phyloP scores from a whole-genome alignment of 2,797 vertebrate genomes.

The Odontamblyopus lacepedii region DNA sequence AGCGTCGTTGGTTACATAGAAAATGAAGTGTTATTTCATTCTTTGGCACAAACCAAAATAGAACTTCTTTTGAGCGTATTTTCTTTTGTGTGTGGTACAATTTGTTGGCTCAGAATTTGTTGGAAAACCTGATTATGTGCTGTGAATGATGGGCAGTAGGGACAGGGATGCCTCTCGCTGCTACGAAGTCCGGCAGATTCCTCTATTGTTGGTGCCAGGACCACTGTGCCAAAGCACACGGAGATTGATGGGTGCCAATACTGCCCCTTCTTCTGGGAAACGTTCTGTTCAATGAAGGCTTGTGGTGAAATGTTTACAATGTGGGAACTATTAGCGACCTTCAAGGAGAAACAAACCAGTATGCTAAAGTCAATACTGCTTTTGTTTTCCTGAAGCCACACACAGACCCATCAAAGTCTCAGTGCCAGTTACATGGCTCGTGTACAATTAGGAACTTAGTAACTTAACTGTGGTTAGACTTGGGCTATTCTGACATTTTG shows the following conservation, averaged over 20 bases:
- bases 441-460: constrained; percentile 51
- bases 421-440: constrained; percentile 29
- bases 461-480: constrained; percentile 28
- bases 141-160: constrained; percentile 54
- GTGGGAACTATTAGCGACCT: constrained; percentile 69
- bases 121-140: constrained; percentile 60
- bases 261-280: constrained; percentile 73
- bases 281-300: constrained; percentile 61
- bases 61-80: constrained; percentile 59
- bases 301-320: constrained; percentile 76
- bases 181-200: constrained; percentile 34
- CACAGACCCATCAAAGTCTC: constrained; percentile 32
- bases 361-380: constrained; percentile 70
- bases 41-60: constrained; percentile 63
- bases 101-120: constrained; percentile 57
- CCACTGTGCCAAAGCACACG: constrained; percentile 58
- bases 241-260: constrained; percentile 69
- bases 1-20: constrained; percentile 61
- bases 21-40: constrained; percentile 66
- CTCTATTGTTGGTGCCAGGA: constrained; percentile 42
- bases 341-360: constrained; percentile 55
- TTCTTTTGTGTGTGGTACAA: constrained; percentile 70
- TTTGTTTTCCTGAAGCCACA: constrained; percentile 66
- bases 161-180: constrained; percentile 43
- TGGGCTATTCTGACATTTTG: neutral